Percentiles rank a stretch among this genome's conserved stretches.
These are phyloP conservation scores for Pollicipes pollicipes DNA, from an alignment of 1,140 invertebrate genomes.

Conservation along the genomic window DNA sequence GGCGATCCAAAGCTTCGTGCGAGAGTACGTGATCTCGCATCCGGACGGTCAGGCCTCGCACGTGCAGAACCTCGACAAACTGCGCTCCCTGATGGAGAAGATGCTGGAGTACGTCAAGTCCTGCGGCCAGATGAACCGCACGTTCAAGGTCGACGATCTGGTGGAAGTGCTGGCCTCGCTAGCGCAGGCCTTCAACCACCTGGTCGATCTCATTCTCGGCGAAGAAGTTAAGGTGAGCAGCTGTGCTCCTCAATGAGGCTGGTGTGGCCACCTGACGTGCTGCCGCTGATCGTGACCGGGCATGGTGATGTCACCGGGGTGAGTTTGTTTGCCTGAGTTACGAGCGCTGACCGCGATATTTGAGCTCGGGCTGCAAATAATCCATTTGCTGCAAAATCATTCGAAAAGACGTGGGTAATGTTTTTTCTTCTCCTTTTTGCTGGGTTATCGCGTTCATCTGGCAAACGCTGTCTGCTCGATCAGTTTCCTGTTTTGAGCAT, in stretches of 20 bases:
- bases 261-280: too few species aligned
- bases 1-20: not conserved
- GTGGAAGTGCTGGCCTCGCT: constrained; percentile 26
- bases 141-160: constrained; percentile 17
- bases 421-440: constrained; percentile 7
- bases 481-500: too few species aligned
- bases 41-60: not conserved
- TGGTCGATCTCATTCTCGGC: constrained; percentile 28
- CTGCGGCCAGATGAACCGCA: not conserved
- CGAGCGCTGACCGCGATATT: too few species aligned
- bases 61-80: constrained; percentile 6
- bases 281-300: too few species aligned
- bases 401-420: constrained; percentile 1
- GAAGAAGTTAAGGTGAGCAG: constrained; percentile 21
- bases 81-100: constrained; percentile 12
- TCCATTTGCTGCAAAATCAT: not conserved
- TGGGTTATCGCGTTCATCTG: not conserved
- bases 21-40: not conserved
- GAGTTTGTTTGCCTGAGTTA: too few species aligned
- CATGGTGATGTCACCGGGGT: too few species aligned
- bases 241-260: too few species aligned
- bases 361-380: too few species aligned
- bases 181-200: constrained; percentile 27
- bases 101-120: constrained; percentile 1
- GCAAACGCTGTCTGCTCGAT: not conserved